Conservation (phyloP, 2,797 vertebrate species). For the Tapera naevia region DNA sequence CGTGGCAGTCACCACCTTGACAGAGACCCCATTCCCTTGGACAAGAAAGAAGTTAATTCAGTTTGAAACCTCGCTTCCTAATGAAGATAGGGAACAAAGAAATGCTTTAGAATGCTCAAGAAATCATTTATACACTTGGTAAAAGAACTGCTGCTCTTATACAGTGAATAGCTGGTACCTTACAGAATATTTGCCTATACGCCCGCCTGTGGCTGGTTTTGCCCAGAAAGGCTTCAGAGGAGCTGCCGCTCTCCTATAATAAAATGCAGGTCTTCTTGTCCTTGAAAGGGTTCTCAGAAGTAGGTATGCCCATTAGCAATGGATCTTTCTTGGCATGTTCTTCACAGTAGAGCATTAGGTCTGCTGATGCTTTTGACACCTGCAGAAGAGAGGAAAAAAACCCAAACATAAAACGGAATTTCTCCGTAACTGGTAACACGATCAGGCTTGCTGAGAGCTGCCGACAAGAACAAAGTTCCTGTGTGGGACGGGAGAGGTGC, state of each 20-base stretch:
- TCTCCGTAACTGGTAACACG: background rate
- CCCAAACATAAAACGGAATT: background rate
- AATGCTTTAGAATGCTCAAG: conserved; percentile 48
- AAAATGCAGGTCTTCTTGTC: conserved; percentile 96
- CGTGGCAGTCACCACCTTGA: background rate
- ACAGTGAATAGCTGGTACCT: conserved; percentile 67
- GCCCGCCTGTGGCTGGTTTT: conserved; percentile 21
- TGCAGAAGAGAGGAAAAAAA: conserved; percentile 15
- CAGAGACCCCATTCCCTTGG: background rate
- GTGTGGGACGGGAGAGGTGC: background rate
- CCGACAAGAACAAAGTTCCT: accelerated
- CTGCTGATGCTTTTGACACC: conserved; percentile 95
- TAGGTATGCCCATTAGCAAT: conserved; percentile 89
- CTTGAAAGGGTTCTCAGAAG: conserved; percentile 98
- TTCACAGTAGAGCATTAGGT: conserved; percentile 94
- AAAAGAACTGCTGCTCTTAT: conserved; percentile 51
- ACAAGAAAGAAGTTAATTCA: background rate
- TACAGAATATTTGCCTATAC: conserved; percentile 61
- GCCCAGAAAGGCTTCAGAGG: conserved; percentile 23
- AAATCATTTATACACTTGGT: conserved; percentile 24
- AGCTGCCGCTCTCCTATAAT: conserved; percentile 80
- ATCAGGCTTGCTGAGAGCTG: background rate
- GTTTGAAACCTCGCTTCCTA: conserved; percentile 20
- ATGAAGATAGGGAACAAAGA: conserved; percentile 41
- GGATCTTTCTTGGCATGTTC: conserved; percentile 91